Evolutionary conservation across 37 sponge, comb jelly and placozoan species (phyloP).

Genomic region (Cliona cf. orientalis): DNA sequence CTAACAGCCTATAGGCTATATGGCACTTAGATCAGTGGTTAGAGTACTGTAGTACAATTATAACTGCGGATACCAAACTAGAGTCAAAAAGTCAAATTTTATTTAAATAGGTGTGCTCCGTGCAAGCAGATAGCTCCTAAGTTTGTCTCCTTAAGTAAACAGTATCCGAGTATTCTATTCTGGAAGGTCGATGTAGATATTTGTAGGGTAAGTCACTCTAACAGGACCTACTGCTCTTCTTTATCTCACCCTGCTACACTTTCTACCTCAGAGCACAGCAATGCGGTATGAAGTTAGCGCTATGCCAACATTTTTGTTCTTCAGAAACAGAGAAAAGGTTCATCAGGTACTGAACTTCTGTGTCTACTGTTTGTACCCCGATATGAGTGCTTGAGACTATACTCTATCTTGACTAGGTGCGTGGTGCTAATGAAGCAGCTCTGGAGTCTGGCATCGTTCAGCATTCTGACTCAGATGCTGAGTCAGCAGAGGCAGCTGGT

Average conservation of each 20-base stretch:
- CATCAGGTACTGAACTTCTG: constrained; percentile 7
- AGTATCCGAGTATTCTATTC: constrained; percentile 57
- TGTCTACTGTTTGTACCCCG: too few species aligned
- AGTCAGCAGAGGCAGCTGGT: neutral
- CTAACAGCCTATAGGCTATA: neutral
- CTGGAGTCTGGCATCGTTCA: constrained; percentile 74
- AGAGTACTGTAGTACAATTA: neutral
- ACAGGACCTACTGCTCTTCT: too few species aligned
- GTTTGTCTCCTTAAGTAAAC: constrained; percentile 52
- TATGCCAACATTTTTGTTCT: constrained; percentile 79
- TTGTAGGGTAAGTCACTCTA: constrained; percentile 46
- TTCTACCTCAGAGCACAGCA: constrained; percentile 59
- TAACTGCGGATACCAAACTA: neutral
- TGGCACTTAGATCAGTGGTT: neutral
- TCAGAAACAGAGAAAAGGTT: constrained; percentile 54
- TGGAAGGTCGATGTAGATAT: constrained; percentile 63
- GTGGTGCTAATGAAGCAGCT: constrained; percentile 59
- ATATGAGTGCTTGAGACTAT: too few species aligned
- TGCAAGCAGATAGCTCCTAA: constrained; percentile 78
- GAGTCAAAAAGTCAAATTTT: neutral
- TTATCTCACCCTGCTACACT: neutral
- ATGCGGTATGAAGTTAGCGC: constrained; percentile 56
- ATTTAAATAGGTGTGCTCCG: constrained; percentile 64
- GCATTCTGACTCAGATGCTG: constrained; percentile 18
- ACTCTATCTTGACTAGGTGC: constrained; percentile 31